These are phyloP conservation scores for Saguinus midas DNA, from an alignment of 2,113 vertebrate species.

Conservation along the genomic window DNA sequence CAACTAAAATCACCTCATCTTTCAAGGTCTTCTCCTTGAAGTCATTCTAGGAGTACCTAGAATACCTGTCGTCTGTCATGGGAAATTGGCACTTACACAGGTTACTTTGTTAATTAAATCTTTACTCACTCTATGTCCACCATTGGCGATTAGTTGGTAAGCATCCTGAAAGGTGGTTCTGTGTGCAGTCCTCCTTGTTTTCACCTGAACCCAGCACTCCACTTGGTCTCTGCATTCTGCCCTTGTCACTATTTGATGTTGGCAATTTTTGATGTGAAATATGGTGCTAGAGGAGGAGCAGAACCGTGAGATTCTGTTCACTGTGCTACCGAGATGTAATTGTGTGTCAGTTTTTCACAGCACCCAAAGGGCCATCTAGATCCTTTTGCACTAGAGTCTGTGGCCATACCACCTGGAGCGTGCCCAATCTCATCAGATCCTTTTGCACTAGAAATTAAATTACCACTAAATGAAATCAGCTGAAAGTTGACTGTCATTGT, in stretches of 20 bases:
- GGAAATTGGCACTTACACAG: not conserved
- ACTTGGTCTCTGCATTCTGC: not conserved
- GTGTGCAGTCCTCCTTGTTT: not conserved
- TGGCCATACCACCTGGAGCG: rapidly evolving
- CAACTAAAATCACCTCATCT: not conserved
- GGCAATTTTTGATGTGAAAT: conserved; percentile 15
- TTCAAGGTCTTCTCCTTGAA: not conserved
- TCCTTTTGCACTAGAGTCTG: not conserved
- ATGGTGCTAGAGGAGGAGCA: not conserved
- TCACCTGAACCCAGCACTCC: not conserved
- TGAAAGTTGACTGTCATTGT: not conserved
- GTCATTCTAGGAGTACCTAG: not conserved
- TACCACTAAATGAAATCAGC: conserved; percentile 45
- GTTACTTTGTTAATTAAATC: not conserved
- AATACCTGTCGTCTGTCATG: not conserved
- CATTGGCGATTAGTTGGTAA: not conserved
- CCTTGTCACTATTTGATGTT: conserved; percentile 36
- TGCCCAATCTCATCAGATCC: not conserved
- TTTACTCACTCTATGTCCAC: not conserved
- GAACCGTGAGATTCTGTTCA: not conserved
- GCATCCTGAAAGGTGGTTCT: not conserved
- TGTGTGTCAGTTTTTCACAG: conserved; percentile 19
- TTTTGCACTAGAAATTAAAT: conserved; percentile 42
- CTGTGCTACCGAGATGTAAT: not conserved
- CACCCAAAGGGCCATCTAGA: not conserved